These are phyloP conservation scores for Chelon auratus DNA, from an alignment of 2,797 vertebrate genomes.

Conservation along the genomic window DNA sequence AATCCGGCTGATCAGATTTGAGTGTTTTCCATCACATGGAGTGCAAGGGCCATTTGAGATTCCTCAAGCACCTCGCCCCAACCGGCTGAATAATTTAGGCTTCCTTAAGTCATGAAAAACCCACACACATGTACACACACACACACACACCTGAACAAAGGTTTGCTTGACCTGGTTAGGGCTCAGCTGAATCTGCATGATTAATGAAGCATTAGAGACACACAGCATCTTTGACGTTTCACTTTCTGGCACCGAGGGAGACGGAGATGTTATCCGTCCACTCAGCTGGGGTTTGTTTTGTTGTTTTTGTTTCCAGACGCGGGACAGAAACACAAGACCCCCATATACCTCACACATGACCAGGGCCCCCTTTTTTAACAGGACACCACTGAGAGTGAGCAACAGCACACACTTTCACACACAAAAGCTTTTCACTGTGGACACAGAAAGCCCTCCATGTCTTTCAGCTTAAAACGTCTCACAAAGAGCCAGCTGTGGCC, in stretches of 20 bases:
- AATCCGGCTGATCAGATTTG: conserved; percentile 87
- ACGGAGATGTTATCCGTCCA: conserved; percentile 43
- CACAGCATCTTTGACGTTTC: conserved; percentile 74
- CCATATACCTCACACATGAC: conserved; percentile 14
- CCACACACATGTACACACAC: conserved; percentile 20
- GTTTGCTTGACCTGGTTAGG: conserved; percentile 69
- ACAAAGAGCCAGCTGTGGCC: conserved; percentile 49
- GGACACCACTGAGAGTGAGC: conserved; percentile 47
- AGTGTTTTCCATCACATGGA: conserved; percentile 83
- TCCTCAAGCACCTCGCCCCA: conserved; percentile 70
- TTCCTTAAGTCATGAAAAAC: conserved; percentile 76
- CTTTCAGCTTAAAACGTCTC: conserved; percentile 13
- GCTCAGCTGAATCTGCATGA: conserved; percentile 71
- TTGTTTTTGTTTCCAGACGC: conserved; percentile 37
- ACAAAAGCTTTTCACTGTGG: conserved; percentile 25
- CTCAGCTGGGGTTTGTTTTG: conserved; percentile 20
- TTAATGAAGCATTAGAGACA: conserved; percentile 70
- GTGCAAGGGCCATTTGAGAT: conserved; percentile 85
- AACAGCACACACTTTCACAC: conserved; percentile 9
- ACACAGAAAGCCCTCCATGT: conserved; percentile 15
- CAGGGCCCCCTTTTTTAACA: conserved; percentile 49
- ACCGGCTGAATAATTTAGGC: conserved; percentile 77
- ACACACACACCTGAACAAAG: conserved; percentile 60
- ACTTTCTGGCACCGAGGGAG: conserved; percentile 71
- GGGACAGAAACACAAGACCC: conserved; percentile 62